Evolutionary conservation across 2,797 vertebrate genomes (phyloP), one percentile per base, ranked within the genome.

Genomic region (Malacoctenus gilli): DNA sequence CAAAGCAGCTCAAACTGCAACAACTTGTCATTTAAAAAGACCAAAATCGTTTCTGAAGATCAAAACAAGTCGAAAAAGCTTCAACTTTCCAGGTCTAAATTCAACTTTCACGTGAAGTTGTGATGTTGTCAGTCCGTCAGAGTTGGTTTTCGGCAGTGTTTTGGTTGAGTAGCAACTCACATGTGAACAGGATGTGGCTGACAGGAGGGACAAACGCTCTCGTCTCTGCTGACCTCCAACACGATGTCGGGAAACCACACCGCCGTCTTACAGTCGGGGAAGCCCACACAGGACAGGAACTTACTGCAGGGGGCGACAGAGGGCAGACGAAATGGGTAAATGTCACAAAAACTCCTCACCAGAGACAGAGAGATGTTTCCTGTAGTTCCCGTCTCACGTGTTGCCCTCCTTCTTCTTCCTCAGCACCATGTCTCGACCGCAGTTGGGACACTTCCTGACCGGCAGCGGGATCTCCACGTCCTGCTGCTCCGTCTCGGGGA

Each of bases 201-300:
- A 73, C 97, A 99, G 8, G 90, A 87, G 0, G 89, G 75, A 71
- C 97, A 99, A 43, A 95, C 0, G 0, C 92, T 92, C 2, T 88
- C 90, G 0, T 97, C 95, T 80, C 93, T 92, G 82, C 79, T 91
- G 79, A 95, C 95, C 20, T 96, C 97, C 70, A 96, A 85, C 55
- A 97, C 94, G 0, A 85, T 91, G 54, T 96, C 93, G 0, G 97
- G 97, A 84, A 99, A 95, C 96, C 96, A 99, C 38, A 96, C 57
- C 0, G 93, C 94, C 0, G 89, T 63, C 68, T 92, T 97, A 68
- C 97, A 99, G 42, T 85, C 83, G 0, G 97, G 97, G 68, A 90
- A 99, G 9, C 95, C 93, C 4, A 42, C 51, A 66, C 97, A 99
- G 63, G 95, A 90, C 55, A 99, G 91, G 82, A 87, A 96, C 85